Evolutionary conservation across 2,113 vertebrate genomes (phyloP).

Genomic region (Leiothrix lutea): DNA sequence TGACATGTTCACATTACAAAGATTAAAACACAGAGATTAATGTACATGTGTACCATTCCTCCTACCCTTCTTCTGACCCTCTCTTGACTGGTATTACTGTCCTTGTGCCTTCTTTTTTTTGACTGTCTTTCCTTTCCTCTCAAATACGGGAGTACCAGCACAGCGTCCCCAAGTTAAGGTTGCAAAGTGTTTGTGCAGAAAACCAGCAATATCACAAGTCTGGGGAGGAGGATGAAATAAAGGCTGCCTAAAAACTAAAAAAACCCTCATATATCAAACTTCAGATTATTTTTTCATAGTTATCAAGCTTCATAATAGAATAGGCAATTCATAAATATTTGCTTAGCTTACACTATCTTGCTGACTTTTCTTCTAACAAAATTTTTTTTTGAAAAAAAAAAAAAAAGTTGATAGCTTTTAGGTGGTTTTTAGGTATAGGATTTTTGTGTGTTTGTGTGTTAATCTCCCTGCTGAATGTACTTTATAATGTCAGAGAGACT

Average conservation of each 20-base stretch:
- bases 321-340: background rate
- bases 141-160: background rate
- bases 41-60: background rate
- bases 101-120: background rate
- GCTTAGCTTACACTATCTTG: background rate
- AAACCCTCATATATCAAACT: background rate
- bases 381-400: background rate
- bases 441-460: background rate
- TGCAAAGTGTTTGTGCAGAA: fast-evolving
- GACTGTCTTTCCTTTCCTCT: background rate
- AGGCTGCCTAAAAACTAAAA: background rate
- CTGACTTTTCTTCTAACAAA: background rate
- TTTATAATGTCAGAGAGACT: conserved; percentile 13
- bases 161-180: background rate
- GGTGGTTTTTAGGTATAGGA: background rate
- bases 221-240: background rate
- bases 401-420: background rate
- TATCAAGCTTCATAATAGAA: background rate
- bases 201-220: background rate
- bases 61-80: background rate
- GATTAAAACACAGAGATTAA: background rate
- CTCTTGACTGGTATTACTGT: background rate
- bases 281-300: background rate
- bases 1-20: background rate
- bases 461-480: background rate